These are phyloP conservation scores for Nomada goodeniana DNA, from an alignment of 2,888 invertebrate species.

Conservation along the genomic window DNA sequence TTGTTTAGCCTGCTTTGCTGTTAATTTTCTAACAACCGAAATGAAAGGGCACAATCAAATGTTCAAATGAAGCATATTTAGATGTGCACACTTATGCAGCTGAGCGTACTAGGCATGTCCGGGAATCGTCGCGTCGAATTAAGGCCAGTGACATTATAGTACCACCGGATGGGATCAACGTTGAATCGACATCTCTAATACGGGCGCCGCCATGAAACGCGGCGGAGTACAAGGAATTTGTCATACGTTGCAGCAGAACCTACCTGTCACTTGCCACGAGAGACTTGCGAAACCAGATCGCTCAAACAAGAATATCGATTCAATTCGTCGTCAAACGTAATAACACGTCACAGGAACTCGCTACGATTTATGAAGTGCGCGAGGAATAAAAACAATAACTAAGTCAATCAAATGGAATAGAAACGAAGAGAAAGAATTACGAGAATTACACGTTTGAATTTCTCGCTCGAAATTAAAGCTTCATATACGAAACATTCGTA, in stretches of 20 bases:
- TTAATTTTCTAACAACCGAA: background rate
- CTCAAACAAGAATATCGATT: no score
- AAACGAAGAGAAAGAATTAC: no score
- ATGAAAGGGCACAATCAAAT: background rate
- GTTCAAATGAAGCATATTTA: constrained; percentile 10
- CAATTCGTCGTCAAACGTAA: no score
- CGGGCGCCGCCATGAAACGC: constrained; percentile 29
- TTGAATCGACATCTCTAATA: constrained; percentile 33
- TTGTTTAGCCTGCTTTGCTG: background rate
- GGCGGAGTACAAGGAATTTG: constrained; percentile 29
- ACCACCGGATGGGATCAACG: constrained; percentile 33
- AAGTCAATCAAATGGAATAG: no score
- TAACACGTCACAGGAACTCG: no score
- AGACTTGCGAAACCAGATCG: background rate
- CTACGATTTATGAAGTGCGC: no score
- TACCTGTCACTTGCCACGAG: background rate
- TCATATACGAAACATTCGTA: no score
- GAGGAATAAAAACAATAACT: no score
- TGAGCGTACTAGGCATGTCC: constrained; percentile 11
- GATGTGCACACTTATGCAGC: constrained; percentile 21
- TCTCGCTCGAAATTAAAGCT: no score
- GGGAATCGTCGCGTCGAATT: constrained; percentile 35
- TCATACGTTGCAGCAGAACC: constrained; percentile 1
- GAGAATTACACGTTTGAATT: no score
- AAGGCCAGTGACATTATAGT: constrained; percentile 44